Evolutionary conservation across 1,140 invertebrate genomes (phyloP).

Genomic region (Dreissena rostriformis): DNA sequence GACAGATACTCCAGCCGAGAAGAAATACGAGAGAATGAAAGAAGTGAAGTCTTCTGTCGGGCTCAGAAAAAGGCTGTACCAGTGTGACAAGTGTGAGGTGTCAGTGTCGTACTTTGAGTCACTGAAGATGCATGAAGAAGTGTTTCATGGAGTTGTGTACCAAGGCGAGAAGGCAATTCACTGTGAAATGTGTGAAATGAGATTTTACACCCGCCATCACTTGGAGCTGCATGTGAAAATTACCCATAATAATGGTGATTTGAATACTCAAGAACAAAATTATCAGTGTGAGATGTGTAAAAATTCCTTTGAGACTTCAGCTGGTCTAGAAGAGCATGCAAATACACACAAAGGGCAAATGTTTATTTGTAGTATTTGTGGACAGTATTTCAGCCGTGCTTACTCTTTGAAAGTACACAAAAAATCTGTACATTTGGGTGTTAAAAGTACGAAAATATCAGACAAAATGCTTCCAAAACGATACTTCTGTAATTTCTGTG

Average conservation of each 20-base stretch:
- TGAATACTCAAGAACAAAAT: not conserved
- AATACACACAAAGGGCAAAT: conserved; percentile 11
- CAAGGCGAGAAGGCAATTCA: no score
- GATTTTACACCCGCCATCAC: not conserved
- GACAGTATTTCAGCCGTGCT: not conserved
- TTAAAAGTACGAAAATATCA: not conserved
- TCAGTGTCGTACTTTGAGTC: no score
- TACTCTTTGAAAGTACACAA: conserved; percentile 24
- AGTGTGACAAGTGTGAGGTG: no score
- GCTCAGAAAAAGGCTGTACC: no score
- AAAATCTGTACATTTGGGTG: conserved; percentile 10
- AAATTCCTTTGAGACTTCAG: not conserved
- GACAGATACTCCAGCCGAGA: no score
- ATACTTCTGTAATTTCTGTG: conserved; percentile 32
- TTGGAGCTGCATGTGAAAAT: conserved; percentile 15
- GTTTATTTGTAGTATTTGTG: not conserved
- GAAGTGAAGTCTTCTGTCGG: no score
- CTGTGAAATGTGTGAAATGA: no score
- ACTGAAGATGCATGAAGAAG: no score
- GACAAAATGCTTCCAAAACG: conserved; percentile 1
- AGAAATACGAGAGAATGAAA: no score
- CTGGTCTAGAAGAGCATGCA: not conserved
- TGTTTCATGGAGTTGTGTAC: no score
- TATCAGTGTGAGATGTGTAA: not conserved
- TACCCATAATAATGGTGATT: not conserved